Conservation (phyloP, 1,140 invertebrate genomes). For the Sarcophaga peregrina region DNA sequence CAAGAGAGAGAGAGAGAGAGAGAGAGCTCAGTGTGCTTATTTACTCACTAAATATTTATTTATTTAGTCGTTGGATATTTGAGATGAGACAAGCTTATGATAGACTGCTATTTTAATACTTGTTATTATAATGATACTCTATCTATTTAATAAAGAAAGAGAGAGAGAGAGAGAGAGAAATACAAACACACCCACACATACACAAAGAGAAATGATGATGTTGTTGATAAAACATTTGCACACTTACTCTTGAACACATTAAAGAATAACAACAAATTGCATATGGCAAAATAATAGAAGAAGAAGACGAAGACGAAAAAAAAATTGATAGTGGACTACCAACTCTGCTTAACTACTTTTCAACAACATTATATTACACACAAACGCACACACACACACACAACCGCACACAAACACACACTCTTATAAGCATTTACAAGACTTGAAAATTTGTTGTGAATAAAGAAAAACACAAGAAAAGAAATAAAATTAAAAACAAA, state of each 20-base stretch:
- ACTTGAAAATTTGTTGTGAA: background rate
- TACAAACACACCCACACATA: background rate
- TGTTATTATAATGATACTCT: background rate
- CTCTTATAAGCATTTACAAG: background rate
- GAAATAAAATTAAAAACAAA: no score
- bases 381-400: background rate
- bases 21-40: background rate
- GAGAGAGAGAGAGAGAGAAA: background rate
- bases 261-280: background rate
- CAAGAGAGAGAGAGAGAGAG: no score
- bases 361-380: slow-evolving; percentile 18
- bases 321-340: slow-evolving; percentile 7
- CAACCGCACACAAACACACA: background rate
- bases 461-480: no score
- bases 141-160: background rate
- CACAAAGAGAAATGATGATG: background rate
- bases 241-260: background rate
- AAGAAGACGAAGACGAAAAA: background rate
- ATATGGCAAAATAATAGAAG: background rate
- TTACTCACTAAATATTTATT: background rate
- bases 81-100: slow-evolving; percentile 16
- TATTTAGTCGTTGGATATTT: slow-evolving; percentile 8
- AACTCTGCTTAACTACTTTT: background rate
- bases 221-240: background rate
- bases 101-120: slow-evolving; percentile 19